phyloP scores from a whole-genome alignment of 2,888 invertebrate species.

The Proisotoma minuta region DNA sequence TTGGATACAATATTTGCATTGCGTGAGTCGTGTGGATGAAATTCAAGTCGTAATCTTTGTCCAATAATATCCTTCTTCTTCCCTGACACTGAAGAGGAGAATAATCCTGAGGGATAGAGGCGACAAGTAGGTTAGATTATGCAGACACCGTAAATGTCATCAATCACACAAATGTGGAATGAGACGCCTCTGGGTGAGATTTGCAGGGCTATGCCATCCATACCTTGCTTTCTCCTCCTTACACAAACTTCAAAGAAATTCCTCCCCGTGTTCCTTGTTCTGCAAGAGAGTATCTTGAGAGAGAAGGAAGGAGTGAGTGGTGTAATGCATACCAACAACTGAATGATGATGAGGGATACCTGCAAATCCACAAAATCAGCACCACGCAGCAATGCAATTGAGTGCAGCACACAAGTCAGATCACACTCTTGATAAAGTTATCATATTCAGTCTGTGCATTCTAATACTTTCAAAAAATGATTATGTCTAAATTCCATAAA shows the following conservation, averaged over 20 bases:
- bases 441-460: no score
- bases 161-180: constrained; percentile 47
- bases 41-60: neutral
- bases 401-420: no score
- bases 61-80: neutral
- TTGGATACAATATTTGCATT: constrained; percentile 16
- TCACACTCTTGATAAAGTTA: no score
- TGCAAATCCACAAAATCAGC: neutral
- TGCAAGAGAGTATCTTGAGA: constrained; percentile 17
- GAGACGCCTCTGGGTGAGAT: constrained; percentile 42
- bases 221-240: constrained; percentile 2
- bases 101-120: constrained; percentile 43
- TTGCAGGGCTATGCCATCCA: constrained; percentile 19
- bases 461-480: no score
- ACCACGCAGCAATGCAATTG: neutral
- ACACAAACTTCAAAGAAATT: constrained; percentile 36
- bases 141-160: constrained; percentile 47
- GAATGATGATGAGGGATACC: constrained; percentile 12
- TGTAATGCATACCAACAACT: constrained; percentile 48
- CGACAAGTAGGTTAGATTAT: constrained; percentile 47
- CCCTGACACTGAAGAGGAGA: neutral
- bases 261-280: neutral
- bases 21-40: constrained; percentile 1
- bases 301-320: constrained; percentile 40
- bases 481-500: no score